A percentile compares a stretch with the other conserved stretches of the same genome.
Evolutionary conservation across 1,140 invertebrate genomes (phyloP).

Genomic region (Cotesia chilonis): DNA sequence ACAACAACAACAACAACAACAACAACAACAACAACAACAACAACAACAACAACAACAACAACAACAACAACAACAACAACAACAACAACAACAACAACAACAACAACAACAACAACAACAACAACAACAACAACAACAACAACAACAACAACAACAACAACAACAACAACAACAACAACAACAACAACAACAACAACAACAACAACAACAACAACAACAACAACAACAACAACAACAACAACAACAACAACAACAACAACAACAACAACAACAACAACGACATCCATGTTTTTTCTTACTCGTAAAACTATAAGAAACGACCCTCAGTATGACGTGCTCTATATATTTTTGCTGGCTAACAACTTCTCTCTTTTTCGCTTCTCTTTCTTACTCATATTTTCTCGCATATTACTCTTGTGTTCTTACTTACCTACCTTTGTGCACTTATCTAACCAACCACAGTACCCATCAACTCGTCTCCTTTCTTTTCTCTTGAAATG

Average conservation of each 20-base stretch:
- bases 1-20: not conserved
- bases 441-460: not conserved
- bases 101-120: constrained; percentile 23
- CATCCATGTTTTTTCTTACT: constrained; percentile 32
- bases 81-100: not conserved
- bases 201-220: constrained; percentile 13
- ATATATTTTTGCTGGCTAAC: constrained; percentile 29
- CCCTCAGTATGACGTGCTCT: constrained; percentile 27
- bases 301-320: constrained; percentile 43
- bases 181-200: constrained; percentile 19
- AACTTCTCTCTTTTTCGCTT: constrained; percentile 1
- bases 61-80: constrained; percentile 25
- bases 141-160: constrained; percentile 22
- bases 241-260: constrained; percentile 21
- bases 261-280: not conserved
- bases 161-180: not conserved
- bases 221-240: constrained; percentile 13
- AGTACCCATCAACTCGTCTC: too few relatives aligned
- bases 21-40: constrained; percentile 27
- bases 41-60: not conserved
- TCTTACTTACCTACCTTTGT: constrained; percentile 14
- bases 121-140: not conserved
- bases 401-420: too few relatives aligned
- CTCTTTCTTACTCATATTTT: not conserved
- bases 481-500: not conserved